Base-by-base conservation (phyloP, 53 echinoderm and acorn worm species). In the Astropecten irregularis region DNA sequence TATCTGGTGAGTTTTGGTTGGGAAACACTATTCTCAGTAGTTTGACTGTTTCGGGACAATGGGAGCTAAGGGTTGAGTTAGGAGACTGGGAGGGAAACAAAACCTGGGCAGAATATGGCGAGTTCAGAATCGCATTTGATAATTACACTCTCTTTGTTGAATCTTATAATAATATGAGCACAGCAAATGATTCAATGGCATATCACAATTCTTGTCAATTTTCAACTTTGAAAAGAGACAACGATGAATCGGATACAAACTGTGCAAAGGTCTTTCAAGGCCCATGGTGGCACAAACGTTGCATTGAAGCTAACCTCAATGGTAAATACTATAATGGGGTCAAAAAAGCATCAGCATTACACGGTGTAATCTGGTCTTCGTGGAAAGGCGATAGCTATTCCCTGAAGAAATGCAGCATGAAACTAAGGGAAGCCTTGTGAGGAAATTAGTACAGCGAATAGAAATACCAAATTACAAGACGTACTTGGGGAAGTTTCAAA, bases 141-240 rank as follows among this genome's bases (percentile, higher is more conserved):
- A 72, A 71, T 2, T 71, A 71, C 50, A 51, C 71, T 49, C 15
- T 49, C 71, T 4, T 31, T 71, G 30, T 66, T 37, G 19, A n/a
- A n/a, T n/a, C 10, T 50, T 33, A 20, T 30, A 50, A 51, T n/a
- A n/a, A n/a, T n/a, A n/a, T n/a, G n/a, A n/a, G n/a, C n/a, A n/a
- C n/a, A n/a, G n/a, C n/a, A n/a, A n/a, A n/a, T n/a, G n/a, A n/a
- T n/a, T n/a, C n/a, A n/a, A 19, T 23, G 20, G 18, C 19, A 31
- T 16, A 19, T 8, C n/a, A n/a, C n/a, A n/a, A n/a, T n/a, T n/a
- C n/a, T n/a, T n/a, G n/a, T n/a, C n/a, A n/a, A 0, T 72, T 72
- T 53, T 19, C 72, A 16, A 72, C 72, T 32, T 34, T 10, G 18
- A 53, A 72, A 35, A 16, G 36, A 16, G 51, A 51, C 8, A 25